Base-by-base conservation (phyloP, 2,888 invertebrate species). In the Seira sanloemensis region DNA sequence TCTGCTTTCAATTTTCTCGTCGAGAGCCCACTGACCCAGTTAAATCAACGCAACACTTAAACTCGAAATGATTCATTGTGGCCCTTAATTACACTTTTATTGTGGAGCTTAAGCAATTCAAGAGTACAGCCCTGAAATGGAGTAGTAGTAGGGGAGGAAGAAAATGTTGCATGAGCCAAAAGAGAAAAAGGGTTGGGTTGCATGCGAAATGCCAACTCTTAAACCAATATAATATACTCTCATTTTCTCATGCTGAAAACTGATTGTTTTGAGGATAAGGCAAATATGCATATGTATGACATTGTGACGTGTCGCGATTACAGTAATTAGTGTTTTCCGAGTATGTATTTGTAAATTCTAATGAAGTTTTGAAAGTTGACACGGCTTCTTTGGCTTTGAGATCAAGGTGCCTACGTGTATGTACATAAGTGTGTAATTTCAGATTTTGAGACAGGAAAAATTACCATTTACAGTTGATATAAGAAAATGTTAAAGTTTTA, bases 1-100 rank as follows among this genome's bases (percentile, higher is more conserved):
- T n/a, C 78, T 76, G 66, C 69, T 79, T 84, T 84, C 84, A 84
- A 84, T 84, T 84, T 84, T 79, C 84, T 79, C 75, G 71, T 84
- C 79, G 79, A 58, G 26, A 78, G 71, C 84, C 78, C 84, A 79
- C 67, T 84, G 76, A 84, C 84, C 84, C 19, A 84, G 75, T 79
- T 83, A 75, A 78, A 79, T 79, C 75, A 75, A 69, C 78, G 26
- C 24, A 27, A 77, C 65, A 27, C 54, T 72, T 69, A 23, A 21
- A 67, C 66, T 24, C 16, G 4, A 46, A 27, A 26, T 50, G 71
- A 50, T 19, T 71, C 23, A 50, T n/a, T 71, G 27, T 16, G 21
- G 2, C 25, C 68, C 58, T 73, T 73, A 73, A 73, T 25, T 46
- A 73, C 71, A 58, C 46, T 58, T 78, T 72, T 71, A 74, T 79